Evolutionary conservation across 2,113 vertebrate genomes (phyloP).

Genomic region (Cathartes aura): DNA sequence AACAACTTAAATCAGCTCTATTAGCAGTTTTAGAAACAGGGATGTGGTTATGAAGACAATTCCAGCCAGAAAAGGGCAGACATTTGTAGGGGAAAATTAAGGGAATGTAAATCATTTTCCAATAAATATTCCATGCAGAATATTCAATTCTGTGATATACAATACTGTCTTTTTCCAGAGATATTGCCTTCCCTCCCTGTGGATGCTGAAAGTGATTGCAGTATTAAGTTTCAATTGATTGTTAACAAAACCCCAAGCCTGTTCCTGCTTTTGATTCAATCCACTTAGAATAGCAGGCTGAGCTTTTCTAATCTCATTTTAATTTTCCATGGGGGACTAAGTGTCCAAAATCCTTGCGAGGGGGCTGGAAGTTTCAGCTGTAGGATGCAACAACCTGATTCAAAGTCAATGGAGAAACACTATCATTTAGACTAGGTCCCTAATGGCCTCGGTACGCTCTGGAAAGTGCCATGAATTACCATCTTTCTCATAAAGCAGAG

Average conservation of each 20-base stretch:
- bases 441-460: accelerated
- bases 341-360: constrained; percentile 22
- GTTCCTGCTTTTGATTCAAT: constrained; percentile 55
- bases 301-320: constrained; percentile 63
- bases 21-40: constrained; percentile 12
- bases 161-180: constrained; percentile 43
- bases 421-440: not conserved
- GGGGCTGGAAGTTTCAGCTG: not conserved
- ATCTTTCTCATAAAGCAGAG: not conserved
- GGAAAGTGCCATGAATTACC: not conserved
- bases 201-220: constrained; percentile 44
- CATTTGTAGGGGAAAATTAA: constrained; percentile 27
- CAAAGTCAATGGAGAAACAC: not conserved
- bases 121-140: constrained; percentile 57
- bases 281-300: constrained; percentile 59
- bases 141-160: constrained; percentile 38
- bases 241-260: constrained; percentile 54
- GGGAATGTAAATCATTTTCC: constrained; percentile 55
- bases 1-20: constrained; percentile 31
- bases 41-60: constrained; percentile 8
- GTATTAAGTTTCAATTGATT: constrained; percentile 56
- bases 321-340: constrained; percentile 51
- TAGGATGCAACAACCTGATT: not conserved
- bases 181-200: constrained; percentile 51
- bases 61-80: constrained; percentile 30